Percentiles rank a stretch among this genome's conserved stretches.
Conservation (phyloP, 2,113 vertebrate genomes). For the Notiomystis cincta region DNA sequence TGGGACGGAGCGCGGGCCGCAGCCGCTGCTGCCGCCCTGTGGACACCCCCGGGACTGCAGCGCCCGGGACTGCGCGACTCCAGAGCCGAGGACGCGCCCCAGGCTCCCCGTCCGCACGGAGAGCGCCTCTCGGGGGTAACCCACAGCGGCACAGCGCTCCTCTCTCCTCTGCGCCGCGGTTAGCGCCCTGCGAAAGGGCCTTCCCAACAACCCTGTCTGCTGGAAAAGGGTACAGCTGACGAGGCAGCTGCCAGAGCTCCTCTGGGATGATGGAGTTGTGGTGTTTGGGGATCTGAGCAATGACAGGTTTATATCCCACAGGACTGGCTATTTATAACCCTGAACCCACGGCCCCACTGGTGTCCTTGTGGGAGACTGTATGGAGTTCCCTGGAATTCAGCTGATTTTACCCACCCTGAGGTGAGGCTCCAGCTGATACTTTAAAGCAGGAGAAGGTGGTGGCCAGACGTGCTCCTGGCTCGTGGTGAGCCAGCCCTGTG, state of each 20-base stretch:
- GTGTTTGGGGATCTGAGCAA: background rate
- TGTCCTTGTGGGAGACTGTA: background rate
- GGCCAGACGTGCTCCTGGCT: background rate
- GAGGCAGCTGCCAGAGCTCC: background rate
- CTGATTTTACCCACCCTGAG: background rate
- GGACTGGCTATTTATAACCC: background rate
- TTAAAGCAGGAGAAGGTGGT: background rate
- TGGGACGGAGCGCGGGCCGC: accelerated
- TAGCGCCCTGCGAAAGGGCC: background rate
- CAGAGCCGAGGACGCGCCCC: accelerated
- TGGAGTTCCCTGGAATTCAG: background rate
- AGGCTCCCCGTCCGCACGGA: accelerated
- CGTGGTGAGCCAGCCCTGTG: background rate
- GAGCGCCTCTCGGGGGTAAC: accelerated
- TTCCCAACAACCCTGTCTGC: background rate
- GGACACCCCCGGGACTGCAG: background rate
- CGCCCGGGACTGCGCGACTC: accelerated
- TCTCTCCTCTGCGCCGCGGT: background rate
- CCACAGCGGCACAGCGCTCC: too few relatives aligned
- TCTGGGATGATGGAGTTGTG: background rate
- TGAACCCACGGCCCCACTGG: background rate
- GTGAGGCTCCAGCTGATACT: background rate
- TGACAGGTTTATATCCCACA: background rate
- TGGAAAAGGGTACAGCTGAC: accelerated
- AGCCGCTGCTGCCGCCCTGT: background rate